A percentile compares a stretch with the other conserved stretches of the same genome.
Evolutionary conservation across 2,888 invertebrate species (phyloP).

Genomic region (Drosophila neotestacea): DNA sequence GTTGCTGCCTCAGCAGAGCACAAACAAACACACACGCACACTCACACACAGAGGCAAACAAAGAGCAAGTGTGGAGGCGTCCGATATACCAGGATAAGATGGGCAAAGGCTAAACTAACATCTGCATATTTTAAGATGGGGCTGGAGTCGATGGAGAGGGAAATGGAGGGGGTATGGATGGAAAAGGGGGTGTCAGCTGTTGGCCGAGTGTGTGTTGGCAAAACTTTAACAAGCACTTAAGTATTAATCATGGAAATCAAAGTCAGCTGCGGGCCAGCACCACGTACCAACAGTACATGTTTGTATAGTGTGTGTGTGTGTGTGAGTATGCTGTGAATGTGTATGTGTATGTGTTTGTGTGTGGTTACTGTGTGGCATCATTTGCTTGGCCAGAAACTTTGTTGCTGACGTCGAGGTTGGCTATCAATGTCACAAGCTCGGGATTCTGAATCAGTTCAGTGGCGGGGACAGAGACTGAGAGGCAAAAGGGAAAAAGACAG

Average conservation of each 20-base stretch:
- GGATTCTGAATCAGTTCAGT: slow-evolving; percentile 27
- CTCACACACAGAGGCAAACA: slow-evolving; percentile 31
- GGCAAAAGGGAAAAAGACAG: neutral
- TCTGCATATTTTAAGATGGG: slow-evolving; percentile 60
- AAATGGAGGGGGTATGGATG: too few relatives aligned
- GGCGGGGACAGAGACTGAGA: neutral
- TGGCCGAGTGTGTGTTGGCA: slow-evolving; percentile 46
- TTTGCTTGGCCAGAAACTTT: slow-evolving; percentile 63
- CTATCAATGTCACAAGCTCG: slow-evolving; percentile 70
- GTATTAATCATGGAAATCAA: slow-evolving; percentile 81
- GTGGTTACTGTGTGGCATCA: slow-evolving; percentile 35
- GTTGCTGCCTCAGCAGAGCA: slow-evolving; percentile 66
- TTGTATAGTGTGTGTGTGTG: slow-evolving; percentile 24
- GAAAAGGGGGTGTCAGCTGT: slow-evolving; percentile 24
- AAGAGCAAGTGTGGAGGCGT: slow-evolving; percentile 21
- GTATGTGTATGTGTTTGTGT: slow-evolving; percentile 22
- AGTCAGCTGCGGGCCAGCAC: slow-evolving; percentile 57
- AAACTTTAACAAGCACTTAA: slow-evolving; percentile 80
- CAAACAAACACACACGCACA: slow-evolving; percentile 10
- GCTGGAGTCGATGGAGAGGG: neutral
- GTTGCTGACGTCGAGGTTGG: slow-evolving; percentile 55
- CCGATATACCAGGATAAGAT: slow-evolving; percentile 60
- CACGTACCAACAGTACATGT: slow-evolving; percentile 38
- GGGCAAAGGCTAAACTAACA: slow-evolving; percentile 49
- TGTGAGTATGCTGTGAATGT: slow-evolving; percentile 18